phyloP scores from a whole-genome alignment of 1,140 invertebrate genomes.

The Trichomalopsis sarcophagae region DNA sequence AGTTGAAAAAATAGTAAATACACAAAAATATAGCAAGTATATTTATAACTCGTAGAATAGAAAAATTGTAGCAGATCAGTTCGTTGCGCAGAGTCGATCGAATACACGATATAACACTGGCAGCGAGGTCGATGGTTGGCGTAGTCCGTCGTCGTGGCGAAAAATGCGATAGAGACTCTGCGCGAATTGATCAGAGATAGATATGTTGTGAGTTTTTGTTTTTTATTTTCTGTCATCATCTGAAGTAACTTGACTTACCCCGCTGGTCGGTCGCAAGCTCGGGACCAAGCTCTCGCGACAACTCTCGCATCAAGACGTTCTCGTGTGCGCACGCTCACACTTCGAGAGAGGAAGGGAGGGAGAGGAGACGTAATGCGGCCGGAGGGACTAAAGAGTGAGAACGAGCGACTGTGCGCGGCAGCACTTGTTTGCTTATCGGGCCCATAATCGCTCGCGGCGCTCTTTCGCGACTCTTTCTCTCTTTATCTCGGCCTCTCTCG shows the following conservation, averaged over 20 bases:
- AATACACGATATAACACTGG: too few relatives aligned
- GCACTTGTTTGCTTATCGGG: too few relatives aligned
- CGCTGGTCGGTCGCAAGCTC: not conserved
- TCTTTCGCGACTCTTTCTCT: not conserved
- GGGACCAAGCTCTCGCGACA: not conserved
- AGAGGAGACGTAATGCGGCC: not conserved
- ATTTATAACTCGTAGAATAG: not conserved
- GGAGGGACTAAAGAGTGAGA: constrained; percentile 1
- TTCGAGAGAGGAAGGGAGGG: not conserved
- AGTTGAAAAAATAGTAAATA: too few relatives aligned
- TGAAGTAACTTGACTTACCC: not conserved
- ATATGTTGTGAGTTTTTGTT: not conserved
- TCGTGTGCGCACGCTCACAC: too few relatives aligned
- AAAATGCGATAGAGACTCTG: not conserved
- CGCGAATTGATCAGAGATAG: not conserved
- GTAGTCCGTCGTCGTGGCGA: not conserved
- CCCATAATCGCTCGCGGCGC: too few relatives aligned
- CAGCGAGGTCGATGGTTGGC: too few relatives aligned
- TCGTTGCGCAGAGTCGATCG: not conserved
- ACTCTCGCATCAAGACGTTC: not conserved
- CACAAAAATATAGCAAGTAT: not conserved
- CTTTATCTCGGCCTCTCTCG: not conserved
- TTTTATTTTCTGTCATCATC: not conserved
- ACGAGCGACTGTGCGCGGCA: too few relatives aligned
- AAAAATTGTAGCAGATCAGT: not conserved